Evolutionary conservation across 2,797 vertebrate species (phyloP).

Genomic region (Sardinella longiceps): DNA sequence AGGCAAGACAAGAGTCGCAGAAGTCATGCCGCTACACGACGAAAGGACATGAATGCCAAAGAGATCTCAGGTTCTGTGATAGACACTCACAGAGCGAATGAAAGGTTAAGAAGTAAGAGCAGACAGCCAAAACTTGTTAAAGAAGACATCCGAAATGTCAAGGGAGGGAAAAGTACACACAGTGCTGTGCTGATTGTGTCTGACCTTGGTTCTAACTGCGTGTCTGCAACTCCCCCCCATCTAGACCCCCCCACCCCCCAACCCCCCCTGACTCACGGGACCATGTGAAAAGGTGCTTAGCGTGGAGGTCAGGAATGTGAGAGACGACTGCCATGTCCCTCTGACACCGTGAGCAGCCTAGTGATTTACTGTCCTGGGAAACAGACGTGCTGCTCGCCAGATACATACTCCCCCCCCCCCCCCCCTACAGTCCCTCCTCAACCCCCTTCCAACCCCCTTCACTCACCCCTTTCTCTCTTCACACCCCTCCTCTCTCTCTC

Average conservation of each 20-base stretch:
- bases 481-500: neutral
- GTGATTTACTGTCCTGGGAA: constrained; percentile 39
- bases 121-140: neutral
- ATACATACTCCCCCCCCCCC: neutral
- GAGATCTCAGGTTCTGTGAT: neutral
- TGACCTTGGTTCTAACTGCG: neutral
- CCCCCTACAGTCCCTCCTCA: neutral
- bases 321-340: constrained; percentile 55
- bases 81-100: neutral
- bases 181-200: neutral
- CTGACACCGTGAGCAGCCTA: constrained; percentile 49
- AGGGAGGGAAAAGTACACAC: neutral
- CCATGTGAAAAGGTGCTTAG: constrained; percentile 24
- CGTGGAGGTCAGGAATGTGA: constrained; percentile 44
- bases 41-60: neutral
- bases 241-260: neutral
- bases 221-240: neutral
- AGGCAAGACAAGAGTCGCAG: neutral
- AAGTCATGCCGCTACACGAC: neutral
- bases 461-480: too few relatives aligned
- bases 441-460: neutral
- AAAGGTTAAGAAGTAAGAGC: neutral
- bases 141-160: constrained; percentile 17
- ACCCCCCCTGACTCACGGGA: neutral
- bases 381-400: constrained; percentile 36